These are phyloP conservation scores for Dicaeum eximium DNA, from an alignment of 2,113 vertebrate species.

Conservation along the genomic window DNA sequence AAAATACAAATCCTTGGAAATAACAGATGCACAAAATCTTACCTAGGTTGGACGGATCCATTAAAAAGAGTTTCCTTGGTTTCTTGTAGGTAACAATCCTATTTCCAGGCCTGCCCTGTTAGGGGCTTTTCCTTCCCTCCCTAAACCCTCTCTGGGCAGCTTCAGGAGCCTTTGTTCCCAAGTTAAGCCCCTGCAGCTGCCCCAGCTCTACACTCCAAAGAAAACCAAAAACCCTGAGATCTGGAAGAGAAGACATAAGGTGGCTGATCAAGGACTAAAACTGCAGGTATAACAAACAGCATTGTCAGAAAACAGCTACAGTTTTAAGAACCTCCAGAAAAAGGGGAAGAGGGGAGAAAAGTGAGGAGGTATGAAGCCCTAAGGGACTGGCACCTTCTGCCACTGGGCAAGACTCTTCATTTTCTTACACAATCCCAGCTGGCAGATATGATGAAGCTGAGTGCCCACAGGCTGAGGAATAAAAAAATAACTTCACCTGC, in stretches of 20 bases:
- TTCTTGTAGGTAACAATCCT: background rate
- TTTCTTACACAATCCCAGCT: background rate
- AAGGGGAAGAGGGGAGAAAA: background rate
- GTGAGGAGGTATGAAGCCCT: background rate
- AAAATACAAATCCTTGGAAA: background rate
- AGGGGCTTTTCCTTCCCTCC: background rate
- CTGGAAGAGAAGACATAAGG: background rate
- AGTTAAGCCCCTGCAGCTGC: background rate
- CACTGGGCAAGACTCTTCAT: background rate
- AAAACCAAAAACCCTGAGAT: background rate
- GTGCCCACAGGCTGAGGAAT: background rate
- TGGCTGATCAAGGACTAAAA: background rate
- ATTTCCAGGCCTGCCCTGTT: background rate
- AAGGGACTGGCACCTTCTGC: background rate
- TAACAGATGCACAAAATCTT: background rate
- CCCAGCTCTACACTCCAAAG: background rate
- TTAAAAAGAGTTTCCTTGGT: background rate
- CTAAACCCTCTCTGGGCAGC: background rate
- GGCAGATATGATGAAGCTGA: background rate
- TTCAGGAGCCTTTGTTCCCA: accelerated
- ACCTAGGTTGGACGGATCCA: background rate
- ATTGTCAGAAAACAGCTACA: background rate
- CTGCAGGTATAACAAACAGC: background rate
- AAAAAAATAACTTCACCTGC: background rate
- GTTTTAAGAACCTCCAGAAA: background rate